Percentiles rank a stretch among this genome's conserved stretches.
phyloP scores from a whole-genome alignment of 1,140 invertebrate species.

The Eurytemora carolleeae region DNA sequence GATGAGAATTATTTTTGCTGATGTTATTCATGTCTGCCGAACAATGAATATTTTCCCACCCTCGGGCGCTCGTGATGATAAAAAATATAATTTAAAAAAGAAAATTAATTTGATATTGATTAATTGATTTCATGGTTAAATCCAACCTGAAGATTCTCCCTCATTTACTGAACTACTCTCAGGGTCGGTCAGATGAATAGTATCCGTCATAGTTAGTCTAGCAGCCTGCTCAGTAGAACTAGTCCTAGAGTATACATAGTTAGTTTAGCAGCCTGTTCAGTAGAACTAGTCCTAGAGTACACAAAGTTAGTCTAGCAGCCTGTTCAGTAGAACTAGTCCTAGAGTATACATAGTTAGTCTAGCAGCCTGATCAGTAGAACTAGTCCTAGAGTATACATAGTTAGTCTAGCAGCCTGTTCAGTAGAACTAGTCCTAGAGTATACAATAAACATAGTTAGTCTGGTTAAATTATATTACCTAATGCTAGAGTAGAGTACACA shows the following conservation, averaged over 20 bases:
- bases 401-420: not conserved
- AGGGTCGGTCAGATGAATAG: not conserved
- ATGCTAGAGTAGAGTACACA: constrained; percentile 91
- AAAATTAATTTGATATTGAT: no score
- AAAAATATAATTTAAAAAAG: no score
- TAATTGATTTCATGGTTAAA: no score
- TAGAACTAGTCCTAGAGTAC: not conserved
- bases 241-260: not conserved
- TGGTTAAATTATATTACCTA: constrained; percentile 45
- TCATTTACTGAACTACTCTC: not conserved
- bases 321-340: not conserved
- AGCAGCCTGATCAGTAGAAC: not conserved
- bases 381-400: not conserved
- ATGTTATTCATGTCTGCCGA: no score
- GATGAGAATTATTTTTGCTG: no score
- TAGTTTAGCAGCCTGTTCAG: not conserved
- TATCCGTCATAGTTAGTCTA: not conserved
- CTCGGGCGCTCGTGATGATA: no score
- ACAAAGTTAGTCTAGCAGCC: not conserved
- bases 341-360: not conserved
- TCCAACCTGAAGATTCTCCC: not conserved
- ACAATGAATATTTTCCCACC: no score
- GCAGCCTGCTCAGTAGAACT: not conserved
- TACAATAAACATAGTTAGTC: no score
- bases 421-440: not conserved